These are phyloP conservation scores for Caenorhabditis sp. DNA, from an alignment of 2,888 invertebrate genomes.

Conservation along the genomic window DNA sequence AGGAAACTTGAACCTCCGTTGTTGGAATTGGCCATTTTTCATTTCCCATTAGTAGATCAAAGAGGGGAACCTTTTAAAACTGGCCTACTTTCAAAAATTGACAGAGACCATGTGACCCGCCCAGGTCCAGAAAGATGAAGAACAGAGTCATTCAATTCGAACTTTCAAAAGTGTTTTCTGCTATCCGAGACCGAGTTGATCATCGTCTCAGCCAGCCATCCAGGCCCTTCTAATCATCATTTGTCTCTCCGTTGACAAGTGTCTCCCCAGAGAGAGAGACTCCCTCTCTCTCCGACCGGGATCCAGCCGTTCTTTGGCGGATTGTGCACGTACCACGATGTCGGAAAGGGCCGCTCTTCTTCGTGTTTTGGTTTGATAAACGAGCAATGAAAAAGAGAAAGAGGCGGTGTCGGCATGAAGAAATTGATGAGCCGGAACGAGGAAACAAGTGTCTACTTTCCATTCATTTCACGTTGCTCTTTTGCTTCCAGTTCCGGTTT, in stretches of 20 bases:
- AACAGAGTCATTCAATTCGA: neutral
- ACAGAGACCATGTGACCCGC: neutral
- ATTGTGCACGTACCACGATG: conserved; percentile 26
- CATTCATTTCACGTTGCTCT: conserved; percentile 1
- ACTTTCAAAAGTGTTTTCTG: conserved; percentile 7
- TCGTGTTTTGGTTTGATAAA: conserved; percentile 55
- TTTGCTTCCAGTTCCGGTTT: neutral
- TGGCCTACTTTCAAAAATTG: no score
- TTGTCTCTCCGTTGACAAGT: conserved; percentile 15
- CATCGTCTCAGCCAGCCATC: neutral
- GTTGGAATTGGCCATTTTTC: conserved; percentile 1
- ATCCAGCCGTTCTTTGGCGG: conserved; percentile 49
- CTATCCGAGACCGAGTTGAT: neutral
- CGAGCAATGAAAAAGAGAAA: conserved; percentile 22
- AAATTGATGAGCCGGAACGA: conserved; percentile 39
- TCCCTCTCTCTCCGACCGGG: neutral
- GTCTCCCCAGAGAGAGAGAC: conserved; percentile 10
- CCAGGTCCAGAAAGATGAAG: no score
- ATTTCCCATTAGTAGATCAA: conserved; percentile 14
- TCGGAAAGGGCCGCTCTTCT: conserved; percentile 2
- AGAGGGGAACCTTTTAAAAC: neutral
- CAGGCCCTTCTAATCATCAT: conserved; percentile 25
- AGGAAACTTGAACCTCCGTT: conserved; percentile 6
- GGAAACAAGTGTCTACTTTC: conserved; percentile 1
- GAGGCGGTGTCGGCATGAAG: neutral